Percentiles rank a stretch among this genome's conserved stretches.
Conservation (phyloP, 1,140 invertebrate genomes). For the Aporrectodea caliginosa region DNA sequence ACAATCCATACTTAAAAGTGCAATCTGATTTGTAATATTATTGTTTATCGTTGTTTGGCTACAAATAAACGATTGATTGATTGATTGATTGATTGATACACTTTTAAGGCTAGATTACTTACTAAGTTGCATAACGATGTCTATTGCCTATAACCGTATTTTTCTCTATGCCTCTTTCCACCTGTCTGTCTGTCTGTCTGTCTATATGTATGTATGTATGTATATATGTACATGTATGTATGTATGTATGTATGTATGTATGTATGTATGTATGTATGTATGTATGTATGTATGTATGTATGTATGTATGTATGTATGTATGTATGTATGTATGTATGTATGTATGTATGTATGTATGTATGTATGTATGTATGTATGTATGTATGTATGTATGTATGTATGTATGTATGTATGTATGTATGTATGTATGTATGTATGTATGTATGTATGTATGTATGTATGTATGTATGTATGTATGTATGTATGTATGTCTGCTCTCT, state of each 20-base stretch:
- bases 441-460: too few relatives aligned
- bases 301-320: slow-evolving; percentile 7
- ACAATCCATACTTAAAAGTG: too few relatives aligned
- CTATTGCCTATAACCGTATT: background rate
- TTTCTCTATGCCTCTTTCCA: background rate
- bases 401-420: too few relatives aligned
- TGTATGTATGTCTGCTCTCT: too few relatives aligned
- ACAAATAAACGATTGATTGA: too few relatives aligned
- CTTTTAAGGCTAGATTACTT: too few relatives aligned
- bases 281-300: slow-evolving; percentile 7
- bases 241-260: slow-evolving; percentile 7
- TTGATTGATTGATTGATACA: too few relatives aligned
- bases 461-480: too few relatives aligned
- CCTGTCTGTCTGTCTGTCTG: slow-evolving; percentile 19
- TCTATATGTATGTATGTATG: slow-evolving; percentile 13
- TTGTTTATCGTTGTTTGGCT: too few relatives aligned
- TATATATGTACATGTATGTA: slow-evolving; percentile 4
- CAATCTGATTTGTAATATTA: too few relatives aligned
- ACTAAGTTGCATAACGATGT: too few relatives aligned
- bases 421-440: too few relatives aligned
- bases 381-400: background rate
- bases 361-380: background rate
- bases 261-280: slow-evolving; percentile 7
- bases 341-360: background rate
- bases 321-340: background rate